Evolutionary conservation across 1,140 invertebrate species (phyloP).

Genomic region (Hetaerina americana): DNA sequence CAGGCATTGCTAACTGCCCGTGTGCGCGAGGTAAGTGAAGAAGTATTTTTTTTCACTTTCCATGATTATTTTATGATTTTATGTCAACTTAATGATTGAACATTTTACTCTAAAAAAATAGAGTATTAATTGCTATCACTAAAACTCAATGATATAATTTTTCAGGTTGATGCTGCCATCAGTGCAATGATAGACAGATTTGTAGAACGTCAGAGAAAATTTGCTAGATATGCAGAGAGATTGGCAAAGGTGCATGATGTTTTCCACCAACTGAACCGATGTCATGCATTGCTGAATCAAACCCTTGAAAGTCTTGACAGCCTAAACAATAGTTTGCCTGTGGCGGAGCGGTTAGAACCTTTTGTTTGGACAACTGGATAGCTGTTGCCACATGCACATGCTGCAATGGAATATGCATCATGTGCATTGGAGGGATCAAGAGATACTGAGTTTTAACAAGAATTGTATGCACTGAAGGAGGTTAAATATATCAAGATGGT

Average conservation of each 20-base stretch:
- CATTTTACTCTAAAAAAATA: conserved; percentile 4
- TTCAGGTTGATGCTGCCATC: conserved; percentile 58
- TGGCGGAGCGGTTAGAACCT: conserved; percentile 71
- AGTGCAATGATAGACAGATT: conserved; percentile 50
- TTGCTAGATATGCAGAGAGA: conserved; percentile 70
- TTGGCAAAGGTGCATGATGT: conserved; percentile 65
- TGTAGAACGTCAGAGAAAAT: conserved; percentile 69
- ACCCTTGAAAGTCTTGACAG: conserved; percentile 72
- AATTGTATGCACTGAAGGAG: no score
- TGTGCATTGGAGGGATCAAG: no score
- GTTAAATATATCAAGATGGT: no score
- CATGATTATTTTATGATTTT: no score
- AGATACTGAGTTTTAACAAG: no score
- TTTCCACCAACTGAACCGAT: conserved; percentile 61
- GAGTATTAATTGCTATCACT: no score
- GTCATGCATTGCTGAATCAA: conserved; percentile 70
- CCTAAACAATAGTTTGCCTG: conserved; percentile 70
- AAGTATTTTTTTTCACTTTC: no score
- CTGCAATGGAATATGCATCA: no score
- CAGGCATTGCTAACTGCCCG: conserved; percentile 54
- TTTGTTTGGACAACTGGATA: conserved; percentile 75
- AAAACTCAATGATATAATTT: no score
- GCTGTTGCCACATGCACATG: neutral
- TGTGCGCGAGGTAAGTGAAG: conserved; percentile 53
- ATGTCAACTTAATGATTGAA: no score